Evolutionary conservation across 1,140 invertebrate species (phyloP), one percentile per base, ranked within the genome.

Genomic region (Lepidotrigona ventralis): DNA sequence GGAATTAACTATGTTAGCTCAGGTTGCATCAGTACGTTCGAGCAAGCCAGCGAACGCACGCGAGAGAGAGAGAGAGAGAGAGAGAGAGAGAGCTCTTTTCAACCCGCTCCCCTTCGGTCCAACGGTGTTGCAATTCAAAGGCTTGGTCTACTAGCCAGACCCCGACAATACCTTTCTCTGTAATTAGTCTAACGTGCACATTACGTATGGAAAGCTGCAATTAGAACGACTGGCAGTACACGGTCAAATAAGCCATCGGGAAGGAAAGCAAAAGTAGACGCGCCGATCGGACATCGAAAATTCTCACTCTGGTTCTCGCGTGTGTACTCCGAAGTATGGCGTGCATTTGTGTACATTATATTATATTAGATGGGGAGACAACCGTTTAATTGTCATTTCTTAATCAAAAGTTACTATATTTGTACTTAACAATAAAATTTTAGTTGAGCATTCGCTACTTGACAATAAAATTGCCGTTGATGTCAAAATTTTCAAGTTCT

Each of bases 91-190:
- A 29, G n/a, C 5, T 54, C 56, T n/a, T 79, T 80, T 80, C 56
- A 63, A 53, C 64, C 14, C 26, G 23, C 29, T 46, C 11, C 58
- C 78, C 23, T 46, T 33, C 56, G 14, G 53, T 58, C 69, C 33
- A 46, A 53, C 17, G n/a, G 39, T 70, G 46, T 72, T 63, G 53
- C 70, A 33, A 46, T 80, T 72, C 39, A 64, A 72, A 80, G 66
- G 66, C 66, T 46, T 26, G 53, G 66, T 70, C 66, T 70, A 70
- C 66, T 58, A 51, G 53, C 51, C 29, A 14, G 76, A 19, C 70
- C 19, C 23, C 26, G 46, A 80, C 54, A 80, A 80, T 80, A 80
- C 69, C 46, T 79, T 26, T 70, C 66, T 70, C 56, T 72, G 56
- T 56, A 63, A 72, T 80, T 72, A 72, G 69, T 51, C 46, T 58